Conservation (phyloP, 2,797 vertebrate species). For the Urocyon cinereoargenteus region DNA sequence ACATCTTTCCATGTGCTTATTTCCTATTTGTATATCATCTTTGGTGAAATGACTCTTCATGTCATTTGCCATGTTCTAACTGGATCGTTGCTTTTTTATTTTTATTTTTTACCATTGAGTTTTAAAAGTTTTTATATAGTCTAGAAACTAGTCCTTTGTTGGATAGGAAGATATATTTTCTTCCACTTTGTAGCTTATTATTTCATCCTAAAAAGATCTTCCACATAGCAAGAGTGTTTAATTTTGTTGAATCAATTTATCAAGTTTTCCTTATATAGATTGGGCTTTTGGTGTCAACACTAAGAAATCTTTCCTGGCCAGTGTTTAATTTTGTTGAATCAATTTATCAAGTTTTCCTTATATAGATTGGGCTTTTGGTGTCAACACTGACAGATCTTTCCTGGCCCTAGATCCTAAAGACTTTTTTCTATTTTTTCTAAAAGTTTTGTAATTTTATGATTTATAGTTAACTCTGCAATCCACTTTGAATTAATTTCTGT, state of each 20-base stretch:
- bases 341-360: slow-evolving; percentile 12
- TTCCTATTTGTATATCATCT: neutral
- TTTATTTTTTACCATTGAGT: neutral
- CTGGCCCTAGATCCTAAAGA: neutral
- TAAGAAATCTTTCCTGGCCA: neutral
- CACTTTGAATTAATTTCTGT: slow-evolving; percentile 43
- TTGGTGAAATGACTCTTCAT: neutral
- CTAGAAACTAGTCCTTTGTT: slow-evolving; percentile 14
- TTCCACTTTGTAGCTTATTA: neutral
- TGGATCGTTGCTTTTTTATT: neutral
- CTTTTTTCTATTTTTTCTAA: neutral
- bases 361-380: neutral
- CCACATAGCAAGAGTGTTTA: neutral
- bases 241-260: slow-evolving; percentile 23
- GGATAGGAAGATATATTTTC: neutral
- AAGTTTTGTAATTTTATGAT: neutral
- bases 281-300: neutral
- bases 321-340: slow-evolving; percentile 16
- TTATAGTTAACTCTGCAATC: slow-evolving; percentile 15
- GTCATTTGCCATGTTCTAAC: neutral
- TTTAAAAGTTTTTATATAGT: slow-evolving; percentile 36
- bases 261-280: neutral
- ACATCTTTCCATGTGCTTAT: neutral
- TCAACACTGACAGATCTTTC: neutral
- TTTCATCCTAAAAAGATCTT: neutral